Evolutionary conservation across 2,888 invertebrate species (phyloP).

Genomic region (Icerya purchasi): DNA sequence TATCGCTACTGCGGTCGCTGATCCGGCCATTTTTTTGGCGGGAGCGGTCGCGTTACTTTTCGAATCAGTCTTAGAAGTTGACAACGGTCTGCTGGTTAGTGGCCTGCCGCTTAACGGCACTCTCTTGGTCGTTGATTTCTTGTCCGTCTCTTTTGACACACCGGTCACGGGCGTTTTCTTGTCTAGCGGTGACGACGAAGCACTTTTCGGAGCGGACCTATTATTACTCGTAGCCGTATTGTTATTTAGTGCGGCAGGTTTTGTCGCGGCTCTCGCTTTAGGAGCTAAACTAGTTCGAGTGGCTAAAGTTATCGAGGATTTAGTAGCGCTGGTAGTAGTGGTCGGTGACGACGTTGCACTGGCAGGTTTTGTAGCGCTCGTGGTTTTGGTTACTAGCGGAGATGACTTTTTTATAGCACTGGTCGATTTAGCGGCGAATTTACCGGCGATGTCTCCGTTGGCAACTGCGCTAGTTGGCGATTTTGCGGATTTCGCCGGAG

Average conservation of each 20-base stretch:
- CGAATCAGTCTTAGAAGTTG: background rate
- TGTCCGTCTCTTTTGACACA: background rate
- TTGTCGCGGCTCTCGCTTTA: slow-evolving; percentile 7
- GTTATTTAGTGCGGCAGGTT: too few species aligned
- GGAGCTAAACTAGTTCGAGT: slow-evolving; percentile 15
- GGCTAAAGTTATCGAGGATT: slow-evolving; percentile 11
- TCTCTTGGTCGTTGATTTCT: background rate
- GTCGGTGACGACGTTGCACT: slow-evolving; percentile 2
- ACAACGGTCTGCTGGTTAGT: background rate
- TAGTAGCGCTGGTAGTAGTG: slow-evolving; percentile 4
- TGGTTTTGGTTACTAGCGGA: background rate
- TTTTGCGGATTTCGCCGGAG: background rate
- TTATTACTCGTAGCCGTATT: too few species aligned
- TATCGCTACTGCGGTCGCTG: background rate
- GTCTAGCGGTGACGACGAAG: background rate
- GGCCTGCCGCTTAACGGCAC: background rate
- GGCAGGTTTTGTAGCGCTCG: background rate
- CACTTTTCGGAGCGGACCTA: background rate
- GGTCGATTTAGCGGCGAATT: too few species aligned
- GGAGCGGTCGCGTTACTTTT: background rate
- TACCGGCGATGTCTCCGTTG: background rate
- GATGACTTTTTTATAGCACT: background rate
- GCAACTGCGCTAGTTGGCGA: too few species aligned
- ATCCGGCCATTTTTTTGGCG: background rate
- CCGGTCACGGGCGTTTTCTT: background rate